Percentiles rank a stretch among this genome's conserved stretches.
Evolutionary conservation across 2,888 invertebrate species (phyloP).

Genomic region (Cataglyphis cursor): DNA sequence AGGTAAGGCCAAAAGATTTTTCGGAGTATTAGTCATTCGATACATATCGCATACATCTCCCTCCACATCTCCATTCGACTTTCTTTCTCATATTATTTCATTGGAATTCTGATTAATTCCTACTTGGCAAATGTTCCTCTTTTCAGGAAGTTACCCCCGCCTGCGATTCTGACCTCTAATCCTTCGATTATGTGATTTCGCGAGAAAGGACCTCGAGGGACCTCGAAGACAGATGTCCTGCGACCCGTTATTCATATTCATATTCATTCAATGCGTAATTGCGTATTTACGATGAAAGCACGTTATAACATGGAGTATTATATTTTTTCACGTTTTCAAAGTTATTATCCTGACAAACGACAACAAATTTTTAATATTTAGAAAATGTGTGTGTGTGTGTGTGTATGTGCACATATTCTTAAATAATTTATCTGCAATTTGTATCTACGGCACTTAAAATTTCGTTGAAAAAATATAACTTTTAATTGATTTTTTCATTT

Average conservation of each 20-base stretch:
- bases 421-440: not conserved
- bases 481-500: not conserved
- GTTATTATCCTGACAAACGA: not conserved
- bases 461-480: not conserved
- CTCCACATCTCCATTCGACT: conserved; percentile 48
- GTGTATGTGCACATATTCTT: not conserved
- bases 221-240: not conserved
- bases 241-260: conserved; percentile 35
- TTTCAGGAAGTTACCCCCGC: conserved; percentile 45
- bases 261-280: not conserved
- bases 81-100: conserved; percentile 68
- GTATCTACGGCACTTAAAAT: not conserved
- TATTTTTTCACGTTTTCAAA: not conserved
- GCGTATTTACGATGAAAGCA: not conserved
- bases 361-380: not conserved
- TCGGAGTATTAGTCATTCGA: conserved; percentile 61
- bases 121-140: conserved; percentile 54
- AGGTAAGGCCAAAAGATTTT: conserved; percentile 46
- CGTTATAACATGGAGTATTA: not conserved
- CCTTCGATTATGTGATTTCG: conserved; percentile 7
- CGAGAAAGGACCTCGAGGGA: not conserved
- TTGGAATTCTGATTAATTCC: conserved; percentile 72
- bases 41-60: conserved; percentile 45
- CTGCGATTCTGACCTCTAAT: not conserved
- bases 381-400: not conserved